Percentiles rank a stretch among this genome's conserved stretches.
Evolutionary conservation across 2,888 invertebrate genomes (phyloP).

Genomic region (Gisinianus flammeolus): DNA sequence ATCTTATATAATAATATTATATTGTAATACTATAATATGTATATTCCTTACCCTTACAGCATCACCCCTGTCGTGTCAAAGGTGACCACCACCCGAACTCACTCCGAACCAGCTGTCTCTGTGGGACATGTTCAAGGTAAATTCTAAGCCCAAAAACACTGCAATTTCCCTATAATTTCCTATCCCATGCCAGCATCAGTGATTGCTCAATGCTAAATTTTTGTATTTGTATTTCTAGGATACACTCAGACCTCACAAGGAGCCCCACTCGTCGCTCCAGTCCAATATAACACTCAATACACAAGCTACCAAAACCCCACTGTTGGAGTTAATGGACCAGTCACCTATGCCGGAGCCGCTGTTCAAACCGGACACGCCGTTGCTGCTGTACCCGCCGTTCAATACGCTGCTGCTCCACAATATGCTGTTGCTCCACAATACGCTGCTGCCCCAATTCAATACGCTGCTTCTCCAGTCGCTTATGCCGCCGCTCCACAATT

Average conservation of each 20-base stretch:
- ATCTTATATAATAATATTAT: too few species aligned
- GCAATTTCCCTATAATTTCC: too few species aligned
- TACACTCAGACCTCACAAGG: constrained; percentile 52
- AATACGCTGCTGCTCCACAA: constrained; percentile 6
- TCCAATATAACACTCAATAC: constrained; percentile 55
- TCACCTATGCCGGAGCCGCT: constrained; percentile 54
- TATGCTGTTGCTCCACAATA: constrained; percentile 14
- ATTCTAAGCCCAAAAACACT: too few species aligned
- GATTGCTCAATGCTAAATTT: too few species aligned
- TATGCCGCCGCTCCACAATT: constrained; percentile 8
- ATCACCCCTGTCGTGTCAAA: constrained; percentile 57
- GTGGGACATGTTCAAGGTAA: constrained; percentile 56
- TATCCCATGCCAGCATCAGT: too few species aligned
- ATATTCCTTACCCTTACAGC: too few species aligned
- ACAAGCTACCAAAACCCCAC: constrained; percentile 54
- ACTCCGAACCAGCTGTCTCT: constrained; percentile 52
- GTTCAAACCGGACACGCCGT: constrained; percentile 32
- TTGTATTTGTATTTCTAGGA: constrained; percentile 34
- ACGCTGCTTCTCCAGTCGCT: not conserved
- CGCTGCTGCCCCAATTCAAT: not conserved
- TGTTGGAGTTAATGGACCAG: constrained; percentile 58
- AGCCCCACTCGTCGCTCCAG: constrained; percentile 50
- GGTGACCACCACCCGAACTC: constrained; percentile 51
- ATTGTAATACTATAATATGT: too few species aligned
- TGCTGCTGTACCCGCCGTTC: constrained; percentile 24